A percentile compares a stretch with the other conserved stretches of the same genome.
phyloP scores from a whole-genome alignment of 2,113 vertebrate genomes.

The Corythoichthys haematopterus region DNA sequence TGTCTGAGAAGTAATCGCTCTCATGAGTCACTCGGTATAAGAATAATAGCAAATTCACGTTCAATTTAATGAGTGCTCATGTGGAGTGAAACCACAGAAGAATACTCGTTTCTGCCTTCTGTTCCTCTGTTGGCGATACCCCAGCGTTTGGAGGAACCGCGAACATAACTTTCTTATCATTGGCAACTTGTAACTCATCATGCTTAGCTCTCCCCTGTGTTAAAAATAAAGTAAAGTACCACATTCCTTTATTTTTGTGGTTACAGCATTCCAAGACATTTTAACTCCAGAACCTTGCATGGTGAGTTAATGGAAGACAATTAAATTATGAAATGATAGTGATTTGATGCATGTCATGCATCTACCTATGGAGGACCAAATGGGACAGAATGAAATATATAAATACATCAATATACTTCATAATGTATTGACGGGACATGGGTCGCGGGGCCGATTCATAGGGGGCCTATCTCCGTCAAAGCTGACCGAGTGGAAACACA shows the following conservation, averaged over 20 bases:
- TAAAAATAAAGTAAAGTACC: constrained; percentile 58
- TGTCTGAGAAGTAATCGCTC: constrained; percentile 43
- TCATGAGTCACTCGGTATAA: constrained; percentile 14
- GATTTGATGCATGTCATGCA: too few species aligned
- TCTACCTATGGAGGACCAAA: too few species aligned
- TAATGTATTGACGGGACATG: too few species aligned
- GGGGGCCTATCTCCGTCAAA: too few species aligned
- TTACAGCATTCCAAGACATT: constrained; percentile 10
- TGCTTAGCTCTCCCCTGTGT: constrained; percentile 35
- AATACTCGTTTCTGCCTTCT: constrained; percentile 32
- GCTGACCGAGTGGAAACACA: too few species aligned
- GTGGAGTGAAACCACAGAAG: constrained; percentile 27
- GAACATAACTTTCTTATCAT: constrained; percentile 32
- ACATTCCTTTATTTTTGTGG: constrained; percentile 9
- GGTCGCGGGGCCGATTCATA: too few species aligned
- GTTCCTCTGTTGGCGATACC: constrained; percentile 47
- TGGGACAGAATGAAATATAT: too few species aligned
- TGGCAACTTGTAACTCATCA: constrained; percentile 51
- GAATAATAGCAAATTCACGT: constrained; percentile 15
- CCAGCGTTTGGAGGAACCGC: constrained; percentile 25
- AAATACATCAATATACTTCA: too few species aligned
- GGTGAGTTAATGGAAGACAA: too few species aligned
- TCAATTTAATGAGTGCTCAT: constrained; percentile 32
- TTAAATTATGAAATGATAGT: too few species aligned
- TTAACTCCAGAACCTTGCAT: too few species aligned